These are phyloP conservation scores for Sitophilus oryzae DNA, from an alignment of 1,140 invertebrate species.

Conservation along the genomic window DNA sequence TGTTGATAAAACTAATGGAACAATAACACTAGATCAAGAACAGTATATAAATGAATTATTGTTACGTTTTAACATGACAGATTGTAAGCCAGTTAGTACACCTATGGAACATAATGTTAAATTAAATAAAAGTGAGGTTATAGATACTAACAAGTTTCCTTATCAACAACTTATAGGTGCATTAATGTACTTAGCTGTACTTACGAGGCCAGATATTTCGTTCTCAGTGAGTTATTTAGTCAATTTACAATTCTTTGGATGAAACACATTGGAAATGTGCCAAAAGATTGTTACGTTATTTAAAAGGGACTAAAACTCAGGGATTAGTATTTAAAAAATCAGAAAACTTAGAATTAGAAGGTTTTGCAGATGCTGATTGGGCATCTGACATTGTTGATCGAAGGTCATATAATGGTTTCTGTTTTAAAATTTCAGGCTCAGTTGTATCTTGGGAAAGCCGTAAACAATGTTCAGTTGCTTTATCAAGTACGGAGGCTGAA, in stretches of 20 bases:
- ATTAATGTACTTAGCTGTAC: slow-evolving; percentile 44
- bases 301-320: slow-evolving; percentile 39
- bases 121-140: slow-evolving; percentile 3
- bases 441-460: slow-evolving; percentile 35
- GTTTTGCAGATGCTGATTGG: slow-evolving; percentile 33
- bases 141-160: slow-evolving; percentile 12
- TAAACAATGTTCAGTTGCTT: slow-evolving; percentile 35
- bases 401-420: slow-evolving; percentile 36
- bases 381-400: slow-evolving; percentile 22
- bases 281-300: slow-evolving; percentile 44
- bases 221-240: slow-evolving; percentile 42
- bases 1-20: slow-evolving; percentile 9
- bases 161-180: slow-evolving; percentile 43
- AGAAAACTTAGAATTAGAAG: slow-evolving; percentile 24
- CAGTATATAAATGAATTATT: slow-evolving; percentile 28
- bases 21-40: slow-evolving; percentile 22
- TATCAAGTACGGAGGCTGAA: slow-evolving; percentile 41
- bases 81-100: slow-evolving; percentile 25
- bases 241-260: slow-evolving; percentile 38
- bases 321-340: slow-evolving; percentile 16
- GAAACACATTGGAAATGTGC: slow-evolving; percentile 40
- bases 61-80: slow-evolving; percentile 19
- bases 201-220: slow-evolving; percentile 46
- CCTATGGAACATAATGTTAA: slow-evolving; percentile 29
- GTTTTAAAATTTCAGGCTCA: slow-evolving; percentile 29